Percentiles rank a stretch among this genome's conserved stretches.
Evolutionary conservation across 2,888 invertebrate genomes (phyloP).

Genomic region (Cybosia mesomella): DNA sequence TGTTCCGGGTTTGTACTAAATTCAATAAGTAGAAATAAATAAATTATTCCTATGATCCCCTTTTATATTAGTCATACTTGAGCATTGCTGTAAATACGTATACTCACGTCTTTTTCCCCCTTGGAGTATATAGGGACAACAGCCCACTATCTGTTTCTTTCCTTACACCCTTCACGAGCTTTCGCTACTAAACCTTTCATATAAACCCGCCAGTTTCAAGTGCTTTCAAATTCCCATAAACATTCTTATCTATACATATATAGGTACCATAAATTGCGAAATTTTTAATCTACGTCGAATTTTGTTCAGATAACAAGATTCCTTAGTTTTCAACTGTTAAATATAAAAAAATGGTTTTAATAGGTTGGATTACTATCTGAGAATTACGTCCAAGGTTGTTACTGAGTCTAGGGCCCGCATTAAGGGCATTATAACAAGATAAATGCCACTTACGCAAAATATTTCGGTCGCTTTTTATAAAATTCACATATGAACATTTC

Average conservation of each 20-base stretch:
- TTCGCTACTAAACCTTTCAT: background rate
- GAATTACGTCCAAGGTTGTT: background rate
- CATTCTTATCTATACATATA: too few species aligned
- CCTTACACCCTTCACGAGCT: too few species aligned
- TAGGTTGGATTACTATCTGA: background rate
- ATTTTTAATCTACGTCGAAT: background rate
- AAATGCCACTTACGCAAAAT: background rate
- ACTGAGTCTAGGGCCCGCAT: background rate
- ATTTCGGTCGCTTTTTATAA: background rate
- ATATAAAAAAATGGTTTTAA: too few species aligned
- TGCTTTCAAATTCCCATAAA: background rate
- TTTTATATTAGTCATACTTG: too few species aligned
- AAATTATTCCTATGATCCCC: too few species aligned
- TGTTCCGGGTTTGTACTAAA: too few species aligned
- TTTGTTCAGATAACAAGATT: too few species aligned
- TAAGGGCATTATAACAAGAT: background rate
- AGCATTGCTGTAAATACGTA: background rate
- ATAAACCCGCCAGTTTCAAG: background rate
- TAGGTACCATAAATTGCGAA: background rate
- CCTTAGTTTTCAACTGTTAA: too few species aligned
- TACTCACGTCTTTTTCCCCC: background rate
- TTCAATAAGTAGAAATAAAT: too few species aligned
- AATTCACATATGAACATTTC: background rate
- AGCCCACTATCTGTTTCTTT: too few species aligned
- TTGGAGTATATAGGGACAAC: background rate